Base-by-base conservation (phyloP, 2,888 invertebrate species). In the Harpalus rubripes region DNA sequence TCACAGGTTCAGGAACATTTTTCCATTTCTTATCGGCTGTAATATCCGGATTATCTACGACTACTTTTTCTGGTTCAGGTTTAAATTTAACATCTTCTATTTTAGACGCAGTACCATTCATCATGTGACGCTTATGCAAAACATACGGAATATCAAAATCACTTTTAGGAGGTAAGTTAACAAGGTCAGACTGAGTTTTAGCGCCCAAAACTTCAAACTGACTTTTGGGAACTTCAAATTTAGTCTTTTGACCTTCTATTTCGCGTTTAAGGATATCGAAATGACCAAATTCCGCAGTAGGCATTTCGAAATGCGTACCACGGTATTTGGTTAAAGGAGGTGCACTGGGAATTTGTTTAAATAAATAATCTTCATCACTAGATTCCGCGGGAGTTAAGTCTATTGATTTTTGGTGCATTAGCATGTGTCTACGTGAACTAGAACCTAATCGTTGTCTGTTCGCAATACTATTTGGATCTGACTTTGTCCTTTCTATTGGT, bases 381-480 rank as follows among this genome's bases (percentile, higher is more conserved):
- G 96, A 96, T 90, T 96, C 96, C 0, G 96, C 96, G 4, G 96
- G 96, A 0, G 96, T 96, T 39, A 96, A 91, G 89, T 96, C 96
- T 85, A 96, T 96, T 0, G 96, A 96, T 89, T 96, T 96, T 88
- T 96, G 96, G 90, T 96, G 96, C 95, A 95, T 96, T 26, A 96
- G 90, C 39, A 96, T 94, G 90, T 96, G 95, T 16, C 96, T 93
- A n/a, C 96, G 93, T 2, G 95, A 94, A 88, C 93, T 95, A 4
- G 95, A 95, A 85, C 94, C 95, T 81, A 96, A 92, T 15, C 96
- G 93, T 86, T 95, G 95, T 84, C 96, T 93, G 88, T 94, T 94
- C 0, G 96, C 95, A 80, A 95, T 92, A 44, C 95, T 95, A 89
- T 96, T 96, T 0, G 97, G 97, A 92, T 97, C 97, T 88, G 96